Evolutionary conservation across 2,888 invertebrate genomes (phyloP).

Genomic region (Petrolisthes cinctipes): DNA sequence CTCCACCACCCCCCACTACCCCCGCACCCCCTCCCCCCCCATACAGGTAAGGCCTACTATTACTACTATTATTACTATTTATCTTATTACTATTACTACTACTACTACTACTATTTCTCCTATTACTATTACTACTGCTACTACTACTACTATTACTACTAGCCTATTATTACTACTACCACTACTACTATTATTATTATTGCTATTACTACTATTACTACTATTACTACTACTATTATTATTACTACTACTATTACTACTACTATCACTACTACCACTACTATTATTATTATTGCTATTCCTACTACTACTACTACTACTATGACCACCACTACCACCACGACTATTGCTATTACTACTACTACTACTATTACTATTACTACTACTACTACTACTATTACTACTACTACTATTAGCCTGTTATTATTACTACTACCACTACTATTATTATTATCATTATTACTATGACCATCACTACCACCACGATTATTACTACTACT

Average conservation of each 20-base stretch:
- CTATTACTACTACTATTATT: conserved; percentile 13
- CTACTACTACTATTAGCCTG: conserved; percentile 3
- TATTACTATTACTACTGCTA: too few species aligned
- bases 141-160: neutral
- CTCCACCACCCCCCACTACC: neutral
- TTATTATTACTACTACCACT: too few species aligned
- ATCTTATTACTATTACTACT: too few species aligned
- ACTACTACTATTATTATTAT: too few species aligned
- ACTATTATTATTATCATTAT: too few species aligned
- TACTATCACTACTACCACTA: conserved; percentile 6
- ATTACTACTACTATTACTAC: too few species aligned
- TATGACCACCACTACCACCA: too few species aligned
- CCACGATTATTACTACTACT: too few species aligned
- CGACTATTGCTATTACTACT: conserved; percentile 30
- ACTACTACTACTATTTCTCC: neutral
- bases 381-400: conserved; percentile 38
- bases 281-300: conserved; percentile 33
- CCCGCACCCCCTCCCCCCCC: neutral
- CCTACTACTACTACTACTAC: too few species aligned
- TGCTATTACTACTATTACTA: neutral
- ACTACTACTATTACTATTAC: conserved; percentile 38
- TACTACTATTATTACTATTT: neutral
- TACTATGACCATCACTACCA: too few species aligned
- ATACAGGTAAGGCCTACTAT: neutral
- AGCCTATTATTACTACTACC: neutral